Conservation (phyloP, 2,797 vertebrate genomes). For the Carcharodon carcharias region DNA sequence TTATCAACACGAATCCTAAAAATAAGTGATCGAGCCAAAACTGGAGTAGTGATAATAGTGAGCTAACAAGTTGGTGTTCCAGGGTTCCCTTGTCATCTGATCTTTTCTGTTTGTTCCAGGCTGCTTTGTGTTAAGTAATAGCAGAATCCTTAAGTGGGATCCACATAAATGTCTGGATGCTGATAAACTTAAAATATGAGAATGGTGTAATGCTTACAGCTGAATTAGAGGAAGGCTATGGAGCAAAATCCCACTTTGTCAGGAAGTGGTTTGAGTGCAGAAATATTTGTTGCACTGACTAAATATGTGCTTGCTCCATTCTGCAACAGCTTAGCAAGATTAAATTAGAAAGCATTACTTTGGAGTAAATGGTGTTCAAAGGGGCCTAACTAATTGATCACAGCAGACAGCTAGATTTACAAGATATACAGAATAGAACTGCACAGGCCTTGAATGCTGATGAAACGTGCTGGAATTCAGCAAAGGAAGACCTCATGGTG, state of each 20-base stretch:
- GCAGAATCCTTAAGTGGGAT: not conserved
- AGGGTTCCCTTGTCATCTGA: not conserved
- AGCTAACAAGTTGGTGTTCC: not conserved
- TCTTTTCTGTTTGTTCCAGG: not conserved
- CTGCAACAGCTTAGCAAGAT: not conserved
- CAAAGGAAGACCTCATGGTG: not conserved
- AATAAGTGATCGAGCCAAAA: not conserved
- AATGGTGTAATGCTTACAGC: not conserved
- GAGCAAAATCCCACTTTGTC: not conserved
- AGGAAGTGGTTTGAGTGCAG: not conserved
- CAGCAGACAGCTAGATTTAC: not conserved
- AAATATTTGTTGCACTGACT: not conserved
- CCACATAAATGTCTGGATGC: not conserved
- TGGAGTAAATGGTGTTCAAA: not conserved
- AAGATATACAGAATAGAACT: not conserved
- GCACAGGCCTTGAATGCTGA: not conserved
- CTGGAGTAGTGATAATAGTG: not conserved
- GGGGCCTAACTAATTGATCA: not conserved
- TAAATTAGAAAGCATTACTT: not conserved
- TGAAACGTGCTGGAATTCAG: not conserved
- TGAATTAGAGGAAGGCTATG: not conserved
- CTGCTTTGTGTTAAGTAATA: not conserved
- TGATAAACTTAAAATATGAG: not conserved
- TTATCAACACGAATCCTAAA: not conserved
- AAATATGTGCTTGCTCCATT: not conserved